phyloP scores from a whole-genome alignment of 2,888 invertebrate species.

The Nephrotoma appendiculata region DNA sequence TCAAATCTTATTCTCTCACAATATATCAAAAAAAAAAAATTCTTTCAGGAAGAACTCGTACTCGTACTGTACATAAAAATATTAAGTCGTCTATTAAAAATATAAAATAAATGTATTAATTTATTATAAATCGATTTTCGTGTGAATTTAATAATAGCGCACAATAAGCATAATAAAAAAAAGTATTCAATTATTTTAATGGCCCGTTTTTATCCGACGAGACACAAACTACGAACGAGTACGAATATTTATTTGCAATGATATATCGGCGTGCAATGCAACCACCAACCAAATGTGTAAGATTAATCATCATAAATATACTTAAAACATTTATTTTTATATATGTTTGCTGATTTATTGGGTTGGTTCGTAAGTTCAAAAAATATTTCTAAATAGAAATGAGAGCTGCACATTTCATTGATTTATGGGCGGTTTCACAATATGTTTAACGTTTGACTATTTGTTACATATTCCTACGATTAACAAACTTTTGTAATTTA shows the following conservation, averaged over 20 bases:
- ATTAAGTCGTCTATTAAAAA: not conserved
- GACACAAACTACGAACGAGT: not conserved
- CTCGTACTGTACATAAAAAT: not conserved
- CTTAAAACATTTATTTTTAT: not conserved
- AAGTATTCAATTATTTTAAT: not conserved
- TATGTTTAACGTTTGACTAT: too few relatives aligned
- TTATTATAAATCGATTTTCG: not conserved
- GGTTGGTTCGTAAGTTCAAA: not conserved
- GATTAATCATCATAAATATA: not conserved
- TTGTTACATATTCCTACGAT: too few relatives aligned
- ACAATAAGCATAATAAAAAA: not conserved
- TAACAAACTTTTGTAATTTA: too few relatives aligned
- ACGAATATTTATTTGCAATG: not conserved
- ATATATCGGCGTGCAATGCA: not conserved
- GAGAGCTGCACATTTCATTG: not conserved
- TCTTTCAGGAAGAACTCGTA: not conserved
- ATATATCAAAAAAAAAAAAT: not conserved
- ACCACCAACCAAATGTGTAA: not conserved
- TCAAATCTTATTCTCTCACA: not conserved
- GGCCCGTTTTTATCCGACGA: not conserved
- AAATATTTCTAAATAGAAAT: not conserved
- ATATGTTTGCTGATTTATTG: not conserved
- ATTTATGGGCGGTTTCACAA: not conserved
- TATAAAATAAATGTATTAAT: not conserved
- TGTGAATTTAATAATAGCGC: not conserved